These are phyloP conservation scores for Lepus timidus DNA, from an alignment of 2,113 vertebrate species.

Conservation along the genomic window DNA sequence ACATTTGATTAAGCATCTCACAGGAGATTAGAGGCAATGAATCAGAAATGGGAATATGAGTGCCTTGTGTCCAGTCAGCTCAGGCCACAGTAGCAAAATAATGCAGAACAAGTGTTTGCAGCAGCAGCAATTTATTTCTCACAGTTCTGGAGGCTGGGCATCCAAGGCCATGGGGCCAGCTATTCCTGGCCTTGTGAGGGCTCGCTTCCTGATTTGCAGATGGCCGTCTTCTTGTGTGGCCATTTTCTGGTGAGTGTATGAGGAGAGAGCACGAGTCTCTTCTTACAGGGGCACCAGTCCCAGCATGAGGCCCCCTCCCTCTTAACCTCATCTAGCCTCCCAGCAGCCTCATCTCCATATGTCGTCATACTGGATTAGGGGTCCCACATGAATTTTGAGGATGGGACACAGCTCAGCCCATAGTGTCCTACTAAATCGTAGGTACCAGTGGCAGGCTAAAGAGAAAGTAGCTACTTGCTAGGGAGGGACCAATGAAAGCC, in stretches of 20 bases:
- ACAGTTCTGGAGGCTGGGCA: background rate
- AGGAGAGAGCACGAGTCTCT: background rate
- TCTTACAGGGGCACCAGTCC: background rate
- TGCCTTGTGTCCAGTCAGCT: background rate
- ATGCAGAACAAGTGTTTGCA: background rate
- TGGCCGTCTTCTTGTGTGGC: background rate
- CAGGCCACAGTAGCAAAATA: background rate
- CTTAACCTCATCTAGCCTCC: background rate
- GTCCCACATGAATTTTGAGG: background rate
- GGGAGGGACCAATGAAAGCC: background rate
- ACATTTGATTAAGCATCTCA: background rate
- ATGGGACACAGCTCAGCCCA: background rate
- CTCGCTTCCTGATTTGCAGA: background rate
- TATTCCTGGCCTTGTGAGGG: background rate
- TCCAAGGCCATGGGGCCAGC: background rate
- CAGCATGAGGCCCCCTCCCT: background rate
- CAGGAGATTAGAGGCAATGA: background rate
- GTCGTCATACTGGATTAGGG: background rate
- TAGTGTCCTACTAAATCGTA: background rate
- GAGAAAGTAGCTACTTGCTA: background rate
- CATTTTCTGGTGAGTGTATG: background rate
- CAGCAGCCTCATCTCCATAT: background rate
- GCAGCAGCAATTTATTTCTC: background rate
- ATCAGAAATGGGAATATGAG: background rate
- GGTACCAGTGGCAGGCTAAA: background rate